These are phyloP conservation scores for Drosophila eugracilis DNA, from an alignment of 1,140 invertebrate species.

Conservation along the genomic window DNA sequence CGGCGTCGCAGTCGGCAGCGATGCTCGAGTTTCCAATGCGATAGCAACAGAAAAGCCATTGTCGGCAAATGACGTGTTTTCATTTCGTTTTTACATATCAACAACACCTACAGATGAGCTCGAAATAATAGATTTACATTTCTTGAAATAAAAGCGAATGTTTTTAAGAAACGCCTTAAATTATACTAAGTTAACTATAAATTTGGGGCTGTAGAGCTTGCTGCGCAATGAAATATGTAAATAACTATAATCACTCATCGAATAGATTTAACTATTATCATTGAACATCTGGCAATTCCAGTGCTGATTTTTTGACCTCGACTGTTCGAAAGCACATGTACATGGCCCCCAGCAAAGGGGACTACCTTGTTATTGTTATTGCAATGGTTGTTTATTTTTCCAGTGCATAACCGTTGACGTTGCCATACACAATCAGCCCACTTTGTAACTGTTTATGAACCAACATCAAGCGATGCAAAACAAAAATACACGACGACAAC, in stretches of 20 bases:
- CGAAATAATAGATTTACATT: neutral
- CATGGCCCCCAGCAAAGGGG: slow-evolving; percentile 69
- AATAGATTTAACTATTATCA: neutral
- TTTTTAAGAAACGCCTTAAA: too few species aligned
- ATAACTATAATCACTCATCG: too few species aligned
- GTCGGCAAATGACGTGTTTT: slow-evolving; percentile 71
- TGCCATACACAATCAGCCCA: slow-evolving; percentile 60
- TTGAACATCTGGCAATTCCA: neutral
- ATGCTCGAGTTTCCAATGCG: slow-evolving; percentile 67
- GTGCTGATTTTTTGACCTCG: neutral
- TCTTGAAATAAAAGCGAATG: neutral
- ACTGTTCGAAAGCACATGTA: slow-evolving; percentile 22
- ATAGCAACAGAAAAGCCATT: slow-evolving; percentile 56
- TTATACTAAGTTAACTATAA: too few species aligned
- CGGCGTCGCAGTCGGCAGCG: slow-evolving; percentile 19
- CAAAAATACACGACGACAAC: slow-evolving; percentile 52
- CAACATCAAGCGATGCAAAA: slow-evolving; percentile 67
- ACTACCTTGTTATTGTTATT: slow-evolving; percentile 43
- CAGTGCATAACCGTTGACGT: slow-evolving; percentile 74
- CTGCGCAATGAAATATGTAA: too few species aligned
- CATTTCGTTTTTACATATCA: slow-evolving; percentile 38
- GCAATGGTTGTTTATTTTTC: slow-evolving; percentile 63
- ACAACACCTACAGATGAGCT: slow-evolving; percentile 10
- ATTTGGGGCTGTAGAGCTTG: too few species aligned
- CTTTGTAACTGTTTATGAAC: slow-evolving; percentile 73